These are phyloP conservation scores for Sminthurinus aureus DNA, from an alignment of 2,888 invertebrate genomes.

Conservation along the genomic window DNA sequence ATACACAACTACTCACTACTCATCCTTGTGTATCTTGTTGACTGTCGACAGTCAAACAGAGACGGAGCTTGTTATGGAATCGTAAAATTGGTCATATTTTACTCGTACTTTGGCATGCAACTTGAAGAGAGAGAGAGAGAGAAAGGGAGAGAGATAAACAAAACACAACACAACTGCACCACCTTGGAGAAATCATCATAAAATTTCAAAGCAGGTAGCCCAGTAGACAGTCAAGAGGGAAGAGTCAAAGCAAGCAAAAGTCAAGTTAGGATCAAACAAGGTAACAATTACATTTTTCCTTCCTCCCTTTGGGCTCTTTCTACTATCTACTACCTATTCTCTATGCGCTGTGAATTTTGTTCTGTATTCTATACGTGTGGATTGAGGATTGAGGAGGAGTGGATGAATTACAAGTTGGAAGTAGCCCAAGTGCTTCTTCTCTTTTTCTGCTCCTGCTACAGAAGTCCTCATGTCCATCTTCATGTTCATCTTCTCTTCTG, in stretches of 20 bases:
- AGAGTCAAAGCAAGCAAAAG: slow-evolving; percentile 1
- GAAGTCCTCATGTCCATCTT: too few species aligned
- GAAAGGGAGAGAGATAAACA: too few species aligned
- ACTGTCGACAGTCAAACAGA: too few species aligned
- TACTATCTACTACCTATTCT: not conserved
- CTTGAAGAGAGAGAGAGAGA: too few species aligned
- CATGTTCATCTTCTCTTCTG: too few species aligned
- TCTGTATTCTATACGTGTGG: too few species aligned
- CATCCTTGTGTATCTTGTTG: too few species aligned
- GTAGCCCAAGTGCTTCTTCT: not conserved
- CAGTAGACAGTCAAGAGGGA: not conserved
- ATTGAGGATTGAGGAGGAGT: not conserved
- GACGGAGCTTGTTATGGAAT: slow-evolving; percentile 33
- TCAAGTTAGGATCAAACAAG: slow-evolving; percentile 35
- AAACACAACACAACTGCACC: slow-evolving; percentile 11
- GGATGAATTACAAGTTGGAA: not conserved
- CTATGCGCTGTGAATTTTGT: not conserved
- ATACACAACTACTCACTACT: too few species aligned
- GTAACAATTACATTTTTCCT: slow-evolving; percentile 35
- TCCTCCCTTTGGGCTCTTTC: not conserved
- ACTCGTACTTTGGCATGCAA: slow-evolving; percentile 3
- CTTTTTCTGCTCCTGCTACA: not conserved
- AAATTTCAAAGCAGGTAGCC: slow-evolving; percentile 42
- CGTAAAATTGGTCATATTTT: slow-evolving; percentile 41
- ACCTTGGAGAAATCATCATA: slow-evolving; percentile 34